phyloP scores from a whole-genome alignment of 2,888 invertebrate genomes.

The Athetis lepigone region DNA sequence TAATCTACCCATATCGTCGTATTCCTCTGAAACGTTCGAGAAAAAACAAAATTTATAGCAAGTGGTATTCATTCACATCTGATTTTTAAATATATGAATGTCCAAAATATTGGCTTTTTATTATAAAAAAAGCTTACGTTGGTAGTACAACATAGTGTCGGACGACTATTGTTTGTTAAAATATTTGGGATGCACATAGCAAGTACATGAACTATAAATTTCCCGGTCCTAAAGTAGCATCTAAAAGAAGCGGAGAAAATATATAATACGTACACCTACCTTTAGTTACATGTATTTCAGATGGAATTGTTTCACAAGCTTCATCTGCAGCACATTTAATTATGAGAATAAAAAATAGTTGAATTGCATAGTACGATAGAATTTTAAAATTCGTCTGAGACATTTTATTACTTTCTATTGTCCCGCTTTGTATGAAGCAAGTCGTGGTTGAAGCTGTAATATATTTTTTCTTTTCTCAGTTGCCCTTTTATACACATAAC shows the following conservation, averaged over 20 bases:
- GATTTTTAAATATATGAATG: no score
- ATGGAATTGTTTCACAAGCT: conserved; percentile 96
- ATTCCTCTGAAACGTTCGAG: conserved; percentile 93
- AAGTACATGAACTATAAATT: no score
- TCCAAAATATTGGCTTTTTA: no score
- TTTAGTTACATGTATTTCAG: conserved; percentile 96
- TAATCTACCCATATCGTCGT: conserved; percentile 95
- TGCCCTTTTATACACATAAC: conserved; percentile 54
- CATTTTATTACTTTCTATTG: conserved; percentile 54
- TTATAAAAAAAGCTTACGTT: no score
- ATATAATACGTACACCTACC: conserved; percentile 84
- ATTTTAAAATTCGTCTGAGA: conserved; percentile 51
- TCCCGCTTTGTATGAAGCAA: conserved; percentile 20
- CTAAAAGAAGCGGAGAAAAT: no score
- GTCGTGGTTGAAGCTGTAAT: conserved; percentile 42
- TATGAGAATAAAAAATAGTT: conserved; percentile 60
- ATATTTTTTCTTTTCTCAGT: conserved; percentile 20
- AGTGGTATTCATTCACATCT: no score
- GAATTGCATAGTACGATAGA: conserved; percentile 53
- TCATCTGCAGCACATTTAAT: conserved; percentile 89
- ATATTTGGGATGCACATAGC: no score
- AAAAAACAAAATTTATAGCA: not conserved
- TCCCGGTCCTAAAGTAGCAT: no score
- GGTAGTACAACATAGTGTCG: no score
- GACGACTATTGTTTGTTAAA: no score